Conservation (phyloP, 53 echinoderm and acorn worm species). For the Luidia sarsii region DNA sequence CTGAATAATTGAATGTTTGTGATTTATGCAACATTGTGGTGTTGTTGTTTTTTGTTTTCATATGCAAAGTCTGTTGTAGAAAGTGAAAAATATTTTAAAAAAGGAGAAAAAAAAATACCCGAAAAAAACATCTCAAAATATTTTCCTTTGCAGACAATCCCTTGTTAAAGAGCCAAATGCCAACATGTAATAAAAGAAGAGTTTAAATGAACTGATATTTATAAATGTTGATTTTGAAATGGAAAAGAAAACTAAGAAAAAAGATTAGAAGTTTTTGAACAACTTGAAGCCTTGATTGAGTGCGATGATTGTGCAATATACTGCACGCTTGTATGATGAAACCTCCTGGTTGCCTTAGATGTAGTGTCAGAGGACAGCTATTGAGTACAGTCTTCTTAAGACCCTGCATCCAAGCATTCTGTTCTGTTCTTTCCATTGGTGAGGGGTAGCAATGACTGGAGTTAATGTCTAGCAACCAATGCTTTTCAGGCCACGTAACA, state of each 20-base stretch:
- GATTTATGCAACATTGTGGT: slow-evolving; percentile 27
- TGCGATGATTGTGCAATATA: slow-evolving; percentile 35
- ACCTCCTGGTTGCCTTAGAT: slow-evolving; percentile 44
- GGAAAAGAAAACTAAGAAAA: neutral
- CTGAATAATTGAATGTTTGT: slow-evolving; percentile 21
- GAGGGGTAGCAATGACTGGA: slow-evolving; percentile 44
- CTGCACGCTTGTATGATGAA: slow-evolving; percentile 33
- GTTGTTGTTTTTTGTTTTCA: neutral
- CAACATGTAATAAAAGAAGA: slow-evolving; percentile 21
- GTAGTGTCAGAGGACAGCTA: neutral
- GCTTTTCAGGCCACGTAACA: slow-evolving; percentile 17
- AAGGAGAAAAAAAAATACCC: neutral
- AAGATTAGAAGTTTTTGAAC: neutral
- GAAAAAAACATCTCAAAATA: slow-evolving; percentile 30
- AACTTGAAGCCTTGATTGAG: slow-evolving; percentile 38
- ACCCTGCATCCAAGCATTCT: slow-evolving; percentile 26
- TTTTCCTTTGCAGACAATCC: slow-evolving; percentile 4
- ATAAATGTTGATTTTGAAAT: slow-evolving; percentile 2
- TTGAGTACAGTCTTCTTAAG: neutral
- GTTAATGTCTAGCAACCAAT: slow-evolving; percentile 6
- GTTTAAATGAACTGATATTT: slow-evolving; percentile 27
- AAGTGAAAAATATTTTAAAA: slow-evolving; percentile 14
- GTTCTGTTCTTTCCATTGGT: neutral
- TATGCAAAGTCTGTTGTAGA: slow-evolving; percentile 39
- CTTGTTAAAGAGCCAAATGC: slow-evolving; percentile 15